A percentile compares a stretch with the other conserved stretches of the same genome.
Evolutionary conservation across 1,140 invertebrate genomes (phyloP).

Genomic region (Maconellicoccus hirsutus): DNA sequence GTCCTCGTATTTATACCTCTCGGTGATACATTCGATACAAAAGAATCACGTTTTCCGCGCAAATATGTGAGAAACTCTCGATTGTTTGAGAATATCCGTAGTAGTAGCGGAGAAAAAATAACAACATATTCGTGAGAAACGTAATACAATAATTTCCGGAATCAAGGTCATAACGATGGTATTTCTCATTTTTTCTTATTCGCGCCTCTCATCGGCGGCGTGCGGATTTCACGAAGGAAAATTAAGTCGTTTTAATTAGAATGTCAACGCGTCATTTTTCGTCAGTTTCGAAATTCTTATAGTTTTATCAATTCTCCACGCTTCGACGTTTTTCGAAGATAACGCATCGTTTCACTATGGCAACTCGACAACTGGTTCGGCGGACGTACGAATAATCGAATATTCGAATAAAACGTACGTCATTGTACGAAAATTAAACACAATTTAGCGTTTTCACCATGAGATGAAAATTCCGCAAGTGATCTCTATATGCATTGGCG

Average conservation of each 20-base stretch:
- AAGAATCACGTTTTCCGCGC: slow-evolving; percentile 2
- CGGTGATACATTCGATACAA: background rate
- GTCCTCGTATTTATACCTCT: too few relatives aligned
- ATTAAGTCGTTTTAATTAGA: background rate
- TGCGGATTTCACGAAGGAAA: background rate
- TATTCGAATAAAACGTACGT: too few relatives aligned
- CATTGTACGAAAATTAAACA: too few relatives aligned
- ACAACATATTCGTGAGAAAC: slow-evolving; percentile 3
- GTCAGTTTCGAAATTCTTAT: background rate
- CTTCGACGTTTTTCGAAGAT: background rate
- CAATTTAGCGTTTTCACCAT: too few relatives aligned
- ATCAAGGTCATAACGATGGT: background rate
- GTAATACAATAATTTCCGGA: background rate
- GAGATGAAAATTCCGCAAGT: too few relatives aligned
- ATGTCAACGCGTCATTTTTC: background rate
- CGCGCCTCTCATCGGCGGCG: too few relatives aligned
- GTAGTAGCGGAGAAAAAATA: background rate
- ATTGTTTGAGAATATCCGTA: background rate
- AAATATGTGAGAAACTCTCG: slow-evolving; percentile 4
- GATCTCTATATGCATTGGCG: too few relatives aligned
- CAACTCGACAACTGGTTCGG: too few relatives aligned
- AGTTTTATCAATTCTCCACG: background rate
- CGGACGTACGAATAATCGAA: too few relatives aligned
- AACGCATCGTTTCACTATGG: too few relatives aligned
- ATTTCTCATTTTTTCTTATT: background rate